Conservation (phyloP, 1,140 invertebrate genomes). For the Drosophila kikkawai region DNA sequence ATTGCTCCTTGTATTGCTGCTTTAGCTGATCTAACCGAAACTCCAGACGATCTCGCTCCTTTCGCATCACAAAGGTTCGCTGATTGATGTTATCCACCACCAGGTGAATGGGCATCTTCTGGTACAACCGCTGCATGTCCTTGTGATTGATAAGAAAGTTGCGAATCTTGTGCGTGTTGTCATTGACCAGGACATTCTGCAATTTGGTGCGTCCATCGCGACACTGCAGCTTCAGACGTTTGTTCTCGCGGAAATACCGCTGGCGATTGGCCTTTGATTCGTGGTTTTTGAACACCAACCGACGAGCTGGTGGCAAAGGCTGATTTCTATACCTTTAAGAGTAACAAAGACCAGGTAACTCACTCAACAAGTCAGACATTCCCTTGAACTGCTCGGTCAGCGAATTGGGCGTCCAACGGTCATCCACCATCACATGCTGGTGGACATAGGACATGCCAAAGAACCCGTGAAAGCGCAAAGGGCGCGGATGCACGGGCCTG, state of each 20-base stretch:
- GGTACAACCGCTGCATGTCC: slow-evolving; percentile 77
- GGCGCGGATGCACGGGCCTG: slow-evolving; percentile 73
- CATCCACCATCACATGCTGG: slow-evolving; percentile 74
- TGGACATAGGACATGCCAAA: slow-evolving; percentile 72
- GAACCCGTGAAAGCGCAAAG: slow-evolving; percentile 71
- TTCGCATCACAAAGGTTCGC: slow-evolving; percentile 78
- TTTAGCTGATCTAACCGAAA: slow-evolving; percentile 66
- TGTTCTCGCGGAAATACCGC: slow-evolving; percentile 57
- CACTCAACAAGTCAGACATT: slow-evolving; percentile 76
- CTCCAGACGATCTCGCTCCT: slow-evolving; percentile 76
- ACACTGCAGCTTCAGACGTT: slow-evolving; percentile 68
- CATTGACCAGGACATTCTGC: slow-evolving; percentile 65
- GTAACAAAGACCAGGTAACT: slow-evolving; percentile 6
- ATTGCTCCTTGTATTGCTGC: slow-evolving; percentile 47
- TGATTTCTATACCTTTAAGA: background rate
- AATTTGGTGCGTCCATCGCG: slow-evolving; percentile 74
- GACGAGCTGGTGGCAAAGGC: slow-evolving; percentile 43
- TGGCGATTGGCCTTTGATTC: slow-evolving; percentile 70
- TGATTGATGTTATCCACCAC: slow-evolving; percentile 83
- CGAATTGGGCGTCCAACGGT: slow-evolving; percentile 72
- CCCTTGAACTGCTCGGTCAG: slow-evolving; percentile 74
- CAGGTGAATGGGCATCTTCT: slow-evolving; percentile 76
- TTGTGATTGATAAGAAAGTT: slow-evolving; percentile 75
- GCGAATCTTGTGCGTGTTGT: slow-evolving; percentile 68
- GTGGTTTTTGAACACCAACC: slow-evolving; percentile 64